Base-by-base conservation (phyloP, 2,797 vertebrate genomes). In the Rhinophrynus dorsalis region DNA sequence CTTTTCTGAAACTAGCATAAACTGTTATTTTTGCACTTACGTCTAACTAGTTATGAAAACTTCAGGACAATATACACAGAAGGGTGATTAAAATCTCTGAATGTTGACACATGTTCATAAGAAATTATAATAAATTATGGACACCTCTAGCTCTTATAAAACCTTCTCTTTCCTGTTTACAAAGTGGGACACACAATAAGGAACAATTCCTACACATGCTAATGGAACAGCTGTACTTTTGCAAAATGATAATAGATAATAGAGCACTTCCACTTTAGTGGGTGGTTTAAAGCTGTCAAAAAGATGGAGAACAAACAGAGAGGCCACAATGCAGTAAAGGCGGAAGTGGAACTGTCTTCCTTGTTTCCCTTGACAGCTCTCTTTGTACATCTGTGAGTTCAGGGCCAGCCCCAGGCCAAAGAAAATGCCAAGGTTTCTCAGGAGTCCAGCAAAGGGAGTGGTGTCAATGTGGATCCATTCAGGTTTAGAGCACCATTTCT, bases 321-420 rank as follows among this genome's bases (percentile, higher is more conserved):
- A 90, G 54, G 79, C 75, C 35, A 84, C 1, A n/a, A 91, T 70
- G 62, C 86, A 91, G 1, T 73, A 76, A 1, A 78, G 55, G 51
- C 76, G 88, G 50, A 83, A 86, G 29, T n/a, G 1, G 3, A 42
- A 5, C 30, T 81, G 76, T 59, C 56, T 77, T 77, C 78, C 83
- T 65, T 72, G 85, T 72, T 89, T 85, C 29, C 85, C 88, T 76
- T 81, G 81, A 67, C 88, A 92, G 74, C 88, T 92, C 0, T 21
- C 74, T 68, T 86, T 24, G 71, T 85, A 86, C n/a, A 89, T 81
- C 0, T 90, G 84, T 0, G 86, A 90, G 81, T 91, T 88, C 68
- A 94, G 86, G 21, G 89, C 91, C 38, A 94, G 75, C 1, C 93
- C 92, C 60, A 94, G 80, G 13, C 92, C 92, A 1, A 92, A 90